Base-by-base conservation (phyloP, 1,140 invertebrate genomes). In the Oppia nitens region DNA sequence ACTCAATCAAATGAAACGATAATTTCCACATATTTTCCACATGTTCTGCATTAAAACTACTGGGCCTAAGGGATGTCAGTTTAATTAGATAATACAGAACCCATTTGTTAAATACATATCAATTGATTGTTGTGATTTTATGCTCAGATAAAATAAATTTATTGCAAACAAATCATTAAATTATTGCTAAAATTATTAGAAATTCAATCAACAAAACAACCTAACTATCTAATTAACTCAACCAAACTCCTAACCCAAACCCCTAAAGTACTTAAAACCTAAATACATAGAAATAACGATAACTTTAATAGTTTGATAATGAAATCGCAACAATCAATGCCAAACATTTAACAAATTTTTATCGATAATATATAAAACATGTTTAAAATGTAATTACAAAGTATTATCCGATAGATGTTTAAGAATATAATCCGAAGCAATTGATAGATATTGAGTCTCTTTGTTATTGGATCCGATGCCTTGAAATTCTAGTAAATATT, bases 1-100 rank as follows among this genome's bases (percentile, higher is more conserved):
- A 73, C 67, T 86, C 83, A 53, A 84, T 67, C 12, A 84, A 67
- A 64, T 79, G 84, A 69, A 85, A 83, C 48, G 78, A 75, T 32
- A 83, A 67, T 27, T 79, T 75, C 81, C 82, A 84, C 66, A 82
- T 72, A 2, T 78, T 70, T 17, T 81, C 68, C 40, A 78, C 75
- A 70, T 83, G 80, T 64, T 82, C 77, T 64, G 81, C 77, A 64
- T 77, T 81, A 29, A 55, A 49, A 68, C 77, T 71, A 40, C 67
- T 67, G 12, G 67, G 64, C 40, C 71, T 74, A 64, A 53, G 55
- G 17, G 40, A 23, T 49, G 51, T 52, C 67, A 67, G 49, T 17
- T 23, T 45, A 2, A 55, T 28, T 55, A 24, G 2, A 55, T 40
- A 48, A n/a, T 20, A 17, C n/a, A 57, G 48, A 26, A 49, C 14